A percentile compares a stretch with the other conserved stretches of the same genome.
Evolutionary conservation across 1,140 invertebrate genomes (phyloP).

Genomic region (Zophobas morio): DNA sequence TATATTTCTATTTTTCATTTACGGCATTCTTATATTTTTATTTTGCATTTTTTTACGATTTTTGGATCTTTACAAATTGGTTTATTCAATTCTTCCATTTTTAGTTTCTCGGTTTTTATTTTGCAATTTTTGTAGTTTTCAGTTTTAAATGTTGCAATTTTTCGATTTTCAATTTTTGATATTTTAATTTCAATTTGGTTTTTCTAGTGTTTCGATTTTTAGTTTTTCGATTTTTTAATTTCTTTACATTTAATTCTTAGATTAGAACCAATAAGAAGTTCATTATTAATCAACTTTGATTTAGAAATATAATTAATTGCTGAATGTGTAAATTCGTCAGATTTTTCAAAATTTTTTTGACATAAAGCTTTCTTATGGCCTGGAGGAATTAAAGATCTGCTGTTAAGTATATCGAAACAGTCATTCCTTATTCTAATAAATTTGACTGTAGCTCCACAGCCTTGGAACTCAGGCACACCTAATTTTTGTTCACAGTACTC

Average conservation of each 20-base stretch:
- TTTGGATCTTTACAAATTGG: too few relatives aligned
- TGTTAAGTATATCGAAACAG: constrained; percentile 61
- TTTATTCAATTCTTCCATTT: too few relatives aligned
- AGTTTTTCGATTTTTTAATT: too few relatives aligned
- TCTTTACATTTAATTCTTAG: constrained; percentile 19
- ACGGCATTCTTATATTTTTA: too few relatives aligned
- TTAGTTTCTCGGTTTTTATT: too few relatives aligned
- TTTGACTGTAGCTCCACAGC: constrained; percentile 49
- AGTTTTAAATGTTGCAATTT: too few relatives aligned
- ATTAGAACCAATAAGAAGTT: constrained; percentile 24
- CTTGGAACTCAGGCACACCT: constrained; percentile 52
- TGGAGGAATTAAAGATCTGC: constrained; percentile 48
- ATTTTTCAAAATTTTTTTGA: constrained; percentile 30
- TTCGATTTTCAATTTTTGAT: too few relatives aligned
- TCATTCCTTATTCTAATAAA: constrained; percentile 58
- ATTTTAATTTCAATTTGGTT: too few relatives aligned
- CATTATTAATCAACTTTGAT: constrained; percentile 31
- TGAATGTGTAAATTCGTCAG: constrained; percentile 36
- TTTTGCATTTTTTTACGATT: too few relatives aligned
- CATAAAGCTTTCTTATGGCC: constrained; percentile 30
- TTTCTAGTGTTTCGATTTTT: too few relatives aligned
- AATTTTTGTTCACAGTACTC: constrained; percentile 47
- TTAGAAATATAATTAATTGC: constrained; percentile 24
- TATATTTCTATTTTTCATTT: too few relatives aligned
- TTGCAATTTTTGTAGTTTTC: too few relatives aligned